These are phyloP conservation scores for Salvelinus sp. DNA, from an alignment of 2,113 vertebrate species.

Conservation along the genomic window DNA sequence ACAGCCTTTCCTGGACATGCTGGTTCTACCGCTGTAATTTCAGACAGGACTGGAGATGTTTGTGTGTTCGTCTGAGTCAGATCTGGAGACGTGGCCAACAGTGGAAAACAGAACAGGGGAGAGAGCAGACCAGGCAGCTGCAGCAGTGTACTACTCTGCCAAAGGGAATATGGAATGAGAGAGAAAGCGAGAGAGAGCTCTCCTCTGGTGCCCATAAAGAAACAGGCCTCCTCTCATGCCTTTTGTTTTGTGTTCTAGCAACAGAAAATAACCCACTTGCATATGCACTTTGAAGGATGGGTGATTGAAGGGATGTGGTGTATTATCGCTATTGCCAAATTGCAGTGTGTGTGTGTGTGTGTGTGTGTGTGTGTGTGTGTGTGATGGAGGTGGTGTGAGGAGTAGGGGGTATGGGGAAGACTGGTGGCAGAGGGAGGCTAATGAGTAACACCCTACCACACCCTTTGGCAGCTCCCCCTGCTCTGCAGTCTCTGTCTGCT, in stretches of 20 bases:
- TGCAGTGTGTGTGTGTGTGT: background rate
- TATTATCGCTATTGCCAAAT: background rate
- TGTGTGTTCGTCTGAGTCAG: background rate
- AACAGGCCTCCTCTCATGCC: background rate
- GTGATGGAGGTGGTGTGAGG: background rate
- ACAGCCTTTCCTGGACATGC: background rate
- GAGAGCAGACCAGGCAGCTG: background rate
- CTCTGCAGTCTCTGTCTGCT: too few relatives aligned
- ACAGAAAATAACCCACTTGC: background rate
- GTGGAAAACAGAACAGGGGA: background rate
- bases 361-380: background rate
- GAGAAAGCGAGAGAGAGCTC: background rate
- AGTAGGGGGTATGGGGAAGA: background rate
- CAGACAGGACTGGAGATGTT: background rate
- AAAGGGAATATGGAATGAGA: background rate
- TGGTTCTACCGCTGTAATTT: background rate
- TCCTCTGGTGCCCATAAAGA: background rate
- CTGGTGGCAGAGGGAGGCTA: background rate
- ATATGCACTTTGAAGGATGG: constrained; percentile 1
- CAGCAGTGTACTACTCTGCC: background rate
- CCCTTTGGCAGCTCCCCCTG: background rate
- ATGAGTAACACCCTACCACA: background rate
- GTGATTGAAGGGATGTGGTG: constrained; percentile 3
- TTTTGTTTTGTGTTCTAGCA: background rate
- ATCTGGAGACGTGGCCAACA: background rate